phyloP scores from a whole-genome alignment of 2,113 vertebrate species.

The Enhydra lutris region DNA sequence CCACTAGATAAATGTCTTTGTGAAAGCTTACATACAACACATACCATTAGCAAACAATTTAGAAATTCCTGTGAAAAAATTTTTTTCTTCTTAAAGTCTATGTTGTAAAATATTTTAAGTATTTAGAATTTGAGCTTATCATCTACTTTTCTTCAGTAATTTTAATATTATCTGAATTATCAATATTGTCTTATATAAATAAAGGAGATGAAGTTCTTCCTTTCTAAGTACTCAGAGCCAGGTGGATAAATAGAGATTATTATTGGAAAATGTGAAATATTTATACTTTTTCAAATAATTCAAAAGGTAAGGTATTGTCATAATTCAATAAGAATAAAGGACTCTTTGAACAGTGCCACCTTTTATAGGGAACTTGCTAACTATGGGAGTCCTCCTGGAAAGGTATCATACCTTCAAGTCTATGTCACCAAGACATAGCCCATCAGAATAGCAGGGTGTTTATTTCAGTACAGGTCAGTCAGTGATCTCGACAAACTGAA shows the following conservation, averaged over 20 bases:
- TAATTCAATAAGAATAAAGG: background rate
- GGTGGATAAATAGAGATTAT: background rate
- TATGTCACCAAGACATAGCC: background rate
- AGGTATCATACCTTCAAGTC: background rate
- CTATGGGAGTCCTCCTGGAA: no score
- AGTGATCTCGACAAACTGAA: background rate
- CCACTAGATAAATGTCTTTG: background rate
- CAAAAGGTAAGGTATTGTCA: background rate
- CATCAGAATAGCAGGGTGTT: background rate
- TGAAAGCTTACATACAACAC: background rate
- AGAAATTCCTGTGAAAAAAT: background rate
- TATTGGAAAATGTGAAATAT: background rate
- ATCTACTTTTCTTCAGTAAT: background rate
- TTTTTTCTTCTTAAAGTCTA: background rate
- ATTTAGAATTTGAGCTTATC: background rate
- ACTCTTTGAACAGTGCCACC: background rate
- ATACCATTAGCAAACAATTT: background rate
- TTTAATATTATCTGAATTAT: background rate
- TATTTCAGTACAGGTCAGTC: background rate
- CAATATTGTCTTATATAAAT: background rate
- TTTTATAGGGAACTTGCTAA: background rate
- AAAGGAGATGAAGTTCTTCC: background rate
- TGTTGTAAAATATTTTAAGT: background rate
- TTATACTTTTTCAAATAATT: background rate
- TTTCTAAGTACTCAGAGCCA: background rate